Conservation (phyloP, 1,140 invertebrate genomes). For the Drosophila punjabiensis region DNA sequence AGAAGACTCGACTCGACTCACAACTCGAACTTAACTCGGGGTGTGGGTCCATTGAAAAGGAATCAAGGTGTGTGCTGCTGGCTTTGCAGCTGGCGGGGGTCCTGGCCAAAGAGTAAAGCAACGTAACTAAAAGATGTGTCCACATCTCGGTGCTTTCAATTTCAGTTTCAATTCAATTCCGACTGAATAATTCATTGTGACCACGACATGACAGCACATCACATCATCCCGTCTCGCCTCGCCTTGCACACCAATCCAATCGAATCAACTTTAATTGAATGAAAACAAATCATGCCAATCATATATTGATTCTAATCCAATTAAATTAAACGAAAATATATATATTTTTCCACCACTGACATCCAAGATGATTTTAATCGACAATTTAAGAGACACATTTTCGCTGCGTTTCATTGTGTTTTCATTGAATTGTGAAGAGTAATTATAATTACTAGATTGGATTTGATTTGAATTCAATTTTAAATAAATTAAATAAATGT, state of each 20-base stretch:
- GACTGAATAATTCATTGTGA: conserved; percentile 41
- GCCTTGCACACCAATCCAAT: conserved; percentile 5
- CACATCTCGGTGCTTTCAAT: conserved; percentile 22
- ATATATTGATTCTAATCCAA: conserved; percentile 39
- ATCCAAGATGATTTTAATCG: conserved; percentile 18
- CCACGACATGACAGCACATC: conserved; percentile 21
- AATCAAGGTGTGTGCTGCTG: conserved; percentile 23
- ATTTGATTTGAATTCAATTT: not conserved
- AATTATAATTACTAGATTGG: not conserved
- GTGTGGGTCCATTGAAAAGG: conserved; percentile 40
- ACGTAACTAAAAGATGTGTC: conserved; percentile 36
- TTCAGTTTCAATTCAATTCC: conserved; percentile 30
- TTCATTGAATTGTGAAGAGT: not conserved
- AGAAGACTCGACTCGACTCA: not conserved
- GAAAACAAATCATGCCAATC: conserved; percentile 47
- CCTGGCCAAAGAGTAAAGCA: conserved; percentile 4
- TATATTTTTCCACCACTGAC: not conserved
- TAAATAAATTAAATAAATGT: not conserved
- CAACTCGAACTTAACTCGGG: conserved; percentile 1
- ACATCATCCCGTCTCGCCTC: conserved; percentile 6
- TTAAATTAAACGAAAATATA: conserved; percentile 35
- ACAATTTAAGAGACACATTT: not conserved
- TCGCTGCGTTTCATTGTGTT: not conserved
- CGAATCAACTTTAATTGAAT: conserved; percentile 47
- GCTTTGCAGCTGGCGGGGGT: not conserved